Conservation (phyloP, 2,113 vertebrate species). For the Oryzias javanicus region DNA sequence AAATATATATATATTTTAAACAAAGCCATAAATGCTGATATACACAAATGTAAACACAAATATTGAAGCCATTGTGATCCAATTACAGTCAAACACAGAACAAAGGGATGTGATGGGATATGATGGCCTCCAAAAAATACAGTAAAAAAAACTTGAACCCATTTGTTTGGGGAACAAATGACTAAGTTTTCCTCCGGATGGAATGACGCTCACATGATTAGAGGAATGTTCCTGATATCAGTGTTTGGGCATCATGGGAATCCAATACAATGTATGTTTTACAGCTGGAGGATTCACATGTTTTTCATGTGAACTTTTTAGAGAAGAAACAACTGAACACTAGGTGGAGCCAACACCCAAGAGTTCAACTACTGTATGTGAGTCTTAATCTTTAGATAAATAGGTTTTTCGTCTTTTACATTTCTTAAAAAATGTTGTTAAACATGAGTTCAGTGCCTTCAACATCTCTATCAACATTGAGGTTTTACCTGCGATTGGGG, state of each 20-base stretch:
- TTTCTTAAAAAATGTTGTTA: no score
- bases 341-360: constrained; percentile 15
- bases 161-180: background rate
- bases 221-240: background rate
- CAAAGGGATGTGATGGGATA: no score
- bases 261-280: background rate
- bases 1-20: no score
- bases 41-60: no score
- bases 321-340: constrained; percentile 4
- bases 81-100: no score
- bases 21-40: no score
- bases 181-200: constrained; percentile 1
- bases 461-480: background rate
- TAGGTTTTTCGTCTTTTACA: no score
- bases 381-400: no score
- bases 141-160: background rate
- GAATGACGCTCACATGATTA: constrained; percentile 4
- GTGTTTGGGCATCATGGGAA: background rate
- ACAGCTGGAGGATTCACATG: no score
- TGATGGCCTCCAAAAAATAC: background rate
- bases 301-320: no score
- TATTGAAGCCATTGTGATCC: no score
- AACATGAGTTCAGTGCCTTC: no score
- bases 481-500: constrained; percentile 90
- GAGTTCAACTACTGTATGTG: background rate